Evolutionary conservation across 2,888 invertebrate genomes (phyloP).

Genomic region (Petrolisthes cinctipes): DNA sequence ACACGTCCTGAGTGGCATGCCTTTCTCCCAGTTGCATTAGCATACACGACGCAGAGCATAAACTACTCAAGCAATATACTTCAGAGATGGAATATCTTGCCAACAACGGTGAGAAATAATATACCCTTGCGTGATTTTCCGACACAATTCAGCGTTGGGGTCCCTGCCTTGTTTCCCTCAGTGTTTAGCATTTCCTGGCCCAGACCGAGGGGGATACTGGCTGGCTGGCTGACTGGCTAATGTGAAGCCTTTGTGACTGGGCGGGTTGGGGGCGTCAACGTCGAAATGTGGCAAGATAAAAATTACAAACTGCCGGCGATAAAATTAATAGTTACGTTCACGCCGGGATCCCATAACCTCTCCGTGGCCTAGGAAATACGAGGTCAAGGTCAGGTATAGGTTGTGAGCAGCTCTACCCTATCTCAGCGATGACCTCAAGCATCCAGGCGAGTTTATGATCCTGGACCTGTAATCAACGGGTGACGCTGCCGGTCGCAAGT

Average conservation of each 20-base stretch:
- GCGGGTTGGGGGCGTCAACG: not conserved
- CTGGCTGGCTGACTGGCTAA: not conserved
- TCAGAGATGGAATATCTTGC: constrained; percentile 18
- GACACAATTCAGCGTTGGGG: constrained; percentile 23
- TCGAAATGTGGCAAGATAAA: constrained; percentile 3
- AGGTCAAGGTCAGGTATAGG: constrained; percentile 23
- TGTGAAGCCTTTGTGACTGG: not conserved
- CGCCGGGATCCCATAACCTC: not conserved
- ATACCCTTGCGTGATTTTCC: constrained; percentile 34
- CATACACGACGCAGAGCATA: constrained; percentile 18
- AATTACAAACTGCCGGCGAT: constrained; percentile 18
- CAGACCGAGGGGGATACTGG: no score
- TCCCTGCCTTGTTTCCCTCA: no score
- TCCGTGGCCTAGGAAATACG: not conserved
- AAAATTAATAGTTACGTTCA: constrained; percentile 15
- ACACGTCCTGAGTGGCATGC: not conserved
- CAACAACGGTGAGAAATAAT: constrained; percentile 17
- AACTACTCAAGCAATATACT: constrained; percentile 16
- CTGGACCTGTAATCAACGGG: constrained; percentile 24
- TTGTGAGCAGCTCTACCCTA: not conserved
- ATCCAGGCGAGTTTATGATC: constrained; percentile 20
- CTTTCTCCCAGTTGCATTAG: not conserved
- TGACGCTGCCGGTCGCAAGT: constrained; percentile 38
- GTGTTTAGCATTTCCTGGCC: no score
- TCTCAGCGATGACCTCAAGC: not conserved